Conservation (phyloP, 2,888 invertebrate genomes). For the Microctonus brassicae region DNA sequence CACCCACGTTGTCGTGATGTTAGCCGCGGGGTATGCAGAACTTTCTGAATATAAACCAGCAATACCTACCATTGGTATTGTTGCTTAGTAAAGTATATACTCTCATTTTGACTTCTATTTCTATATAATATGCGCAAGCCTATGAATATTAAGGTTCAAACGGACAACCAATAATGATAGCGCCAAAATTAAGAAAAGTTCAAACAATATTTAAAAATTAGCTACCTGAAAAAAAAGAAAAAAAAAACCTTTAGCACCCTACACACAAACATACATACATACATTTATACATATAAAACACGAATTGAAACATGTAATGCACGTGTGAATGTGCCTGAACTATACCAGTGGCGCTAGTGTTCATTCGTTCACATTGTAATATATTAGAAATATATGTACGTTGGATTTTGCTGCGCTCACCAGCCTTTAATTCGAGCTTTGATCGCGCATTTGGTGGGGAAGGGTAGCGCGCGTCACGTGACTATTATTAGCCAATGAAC, state of each 20-base stretch:
- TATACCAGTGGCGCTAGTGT: conserved; percentile 36
- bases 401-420: conserved; percentile 1
- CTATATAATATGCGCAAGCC: background rate
- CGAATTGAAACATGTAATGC: conserved; percentile 51
- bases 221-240: background rate
- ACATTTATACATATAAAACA: conserved; percentile 12
- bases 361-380: conserved; percentile 5
- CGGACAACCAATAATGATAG: background rate
- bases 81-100: background rate
- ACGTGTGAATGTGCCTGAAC: conserved; percentile 48
- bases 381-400: conserved; percentile 36
- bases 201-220: background rate
- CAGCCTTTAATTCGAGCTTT: background rate
- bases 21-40: conserved; percentile 3
- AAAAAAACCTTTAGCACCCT: too few species aligned
- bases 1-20: conserved; percentile 1
- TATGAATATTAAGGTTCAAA: background rate
- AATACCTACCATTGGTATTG: background rate
- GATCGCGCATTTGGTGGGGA: background rate
- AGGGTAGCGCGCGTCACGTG: conserved; percentile 55
- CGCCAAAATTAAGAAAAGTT: background rate
- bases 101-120: background rate
- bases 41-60: background rate
- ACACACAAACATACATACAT: too few species aligned
- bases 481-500: conserved; percentile 56